phyloP scores from a whole-genome alignment of 1,140 invertebrate genomes.

The Pseudoatta argentina region DNA sequence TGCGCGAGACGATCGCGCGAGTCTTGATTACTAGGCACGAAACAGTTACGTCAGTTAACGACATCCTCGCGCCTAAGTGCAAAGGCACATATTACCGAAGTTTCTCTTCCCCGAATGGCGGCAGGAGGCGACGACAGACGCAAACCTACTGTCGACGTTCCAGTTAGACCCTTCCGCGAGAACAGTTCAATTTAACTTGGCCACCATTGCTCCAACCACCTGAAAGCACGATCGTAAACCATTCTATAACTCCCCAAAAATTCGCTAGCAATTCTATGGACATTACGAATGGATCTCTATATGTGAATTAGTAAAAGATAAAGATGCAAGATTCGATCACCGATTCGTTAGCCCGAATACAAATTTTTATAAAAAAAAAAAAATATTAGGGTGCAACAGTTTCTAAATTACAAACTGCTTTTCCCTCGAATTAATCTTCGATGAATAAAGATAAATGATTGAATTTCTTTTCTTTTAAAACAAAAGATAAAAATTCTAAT shows the following conservation, averaged over 20 bases:
- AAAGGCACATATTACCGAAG: slow-evolving; percentile 72
- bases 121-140: slow-evolving; percentile 16
- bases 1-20: slow-evolving; percentile 67
- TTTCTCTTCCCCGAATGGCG: slow-evolving; percentile 64
- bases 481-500: slow-evolving; percentile 22
- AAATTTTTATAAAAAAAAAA: slow-evolving; percentile 14
- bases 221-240: slow-evolving; percentile 34
- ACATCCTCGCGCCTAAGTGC: slow-evolving; percentile 72
- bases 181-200: slow-evolving; percentile 78
- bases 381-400: not conserved
- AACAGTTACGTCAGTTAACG: slow-evolving; percentile 76
- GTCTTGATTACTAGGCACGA: slow-evolving; percentile 75
- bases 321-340: not conserved
- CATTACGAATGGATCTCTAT: not conserved
- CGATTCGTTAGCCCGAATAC: not conserved
- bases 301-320: slow-evolving; percentile 10
- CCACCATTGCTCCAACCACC: slow-evolving; percentile 57
- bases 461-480: not conserved
- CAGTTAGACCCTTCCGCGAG: slow-evolving; percentile 30
- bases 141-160: slow-evolving; percentile 54
- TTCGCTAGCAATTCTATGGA: not conserved
- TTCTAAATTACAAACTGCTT: not conserved
- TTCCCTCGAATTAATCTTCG: not conserved
- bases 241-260: slow-evolving; percentile 28
- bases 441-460: not conserved